Base-by-base conservation (phyloP, 2,113 vertebrate genomes). In the Salvator merianae region DNA sequence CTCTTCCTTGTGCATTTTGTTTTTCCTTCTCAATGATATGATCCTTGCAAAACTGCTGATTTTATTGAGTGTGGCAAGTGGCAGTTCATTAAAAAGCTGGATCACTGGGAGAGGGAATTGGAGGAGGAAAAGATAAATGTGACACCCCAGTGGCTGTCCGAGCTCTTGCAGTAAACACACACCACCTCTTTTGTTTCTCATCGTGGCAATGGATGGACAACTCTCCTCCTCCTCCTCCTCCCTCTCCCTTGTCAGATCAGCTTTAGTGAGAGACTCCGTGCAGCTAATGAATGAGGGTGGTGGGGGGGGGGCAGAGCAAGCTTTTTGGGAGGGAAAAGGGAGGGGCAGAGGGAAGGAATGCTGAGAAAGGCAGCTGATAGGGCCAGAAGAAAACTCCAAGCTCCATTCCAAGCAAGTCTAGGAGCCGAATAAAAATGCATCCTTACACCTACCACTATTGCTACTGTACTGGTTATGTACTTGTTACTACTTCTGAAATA, bases 21-120 rank as follows among this genome's bases (percentile, higher is more conserved):
- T 43, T 80, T 80, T 43, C 80, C 76, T 75, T 86, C 43, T 80
- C 68, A 66, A 81, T 8, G 83, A 92, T 32, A 92, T 88, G 84
- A 89, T 94, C 92, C 92, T 84, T 0, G 75, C 88, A 85, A 90
- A 75, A 90, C 93, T 82, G 65, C 88, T 94, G 94, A 93, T 95
- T 93, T 95, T 95, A 95, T 95, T 95, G 95, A 94, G 94, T 93
- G 93, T 91, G 96, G 95, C 95, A 95, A 95, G 95, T 94, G 95
- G 95, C 94, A 94, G 94, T 95, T 96, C 95, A 95, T 96, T 96
- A 96, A 95, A 96, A 95, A 95, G 95, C 93, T 93, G 95, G 94
- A 94, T 94, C 95, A 95, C 95, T 95, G 96, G 95, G 95, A 93
- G 94, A 93, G 89, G 90, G 95, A 94, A 93, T 93, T 95, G 95